A percentile compares a stretch with the other conserved stretches of the same genome.
phyloP scores from a whole-genome alignment of 2,888 invertebrate genomes.

The Folsomia candida region DNA sequence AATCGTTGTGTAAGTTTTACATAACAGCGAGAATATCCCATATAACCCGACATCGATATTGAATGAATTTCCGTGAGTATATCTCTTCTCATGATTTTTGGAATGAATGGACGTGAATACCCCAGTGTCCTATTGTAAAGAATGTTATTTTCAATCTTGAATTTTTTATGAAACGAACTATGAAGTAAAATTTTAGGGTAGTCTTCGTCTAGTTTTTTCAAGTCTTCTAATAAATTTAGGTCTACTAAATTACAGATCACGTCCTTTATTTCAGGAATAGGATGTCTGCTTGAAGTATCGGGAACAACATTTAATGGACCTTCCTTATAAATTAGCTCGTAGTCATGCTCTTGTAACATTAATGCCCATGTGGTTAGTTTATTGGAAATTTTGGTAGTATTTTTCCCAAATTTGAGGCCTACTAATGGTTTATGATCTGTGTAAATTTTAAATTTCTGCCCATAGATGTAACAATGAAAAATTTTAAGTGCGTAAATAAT shows the following conservation, averaged over 20 bases:
- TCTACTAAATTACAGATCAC: background rate
- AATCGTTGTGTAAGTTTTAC: background rate
- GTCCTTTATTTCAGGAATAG: background rate
- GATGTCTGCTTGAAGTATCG: background rate
- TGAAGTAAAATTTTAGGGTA: background rate
- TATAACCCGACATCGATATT: background rate
- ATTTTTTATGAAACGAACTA: background rate
- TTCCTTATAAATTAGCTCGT: background rate
- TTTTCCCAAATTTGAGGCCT: constrained; percentile 9
- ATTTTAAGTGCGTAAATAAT: constrained; percentile 1
- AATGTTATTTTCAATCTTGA: background rate
- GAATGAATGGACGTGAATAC: background rate
- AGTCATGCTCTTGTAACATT: constrained; percentile 2
- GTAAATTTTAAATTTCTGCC: constrained; percentile 5
- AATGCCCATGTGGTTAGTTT: constrained; percentile 14
- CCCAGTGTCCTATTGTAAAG: background rate
- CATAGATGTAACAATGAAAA: constrained; percentile 18
- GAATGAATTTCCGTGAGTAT: background rate
- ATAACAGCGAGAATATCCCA: background rate
- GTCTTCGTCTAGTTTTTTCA: background rate
- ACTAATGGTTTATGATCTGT: constrained; percentile 13
- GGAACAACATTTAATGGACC: background rate
- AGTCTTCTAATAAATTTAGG: background rate
- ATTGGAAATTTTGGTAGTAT: background rate
- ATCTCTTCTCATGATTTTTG: background rate